These are phyloP conservation scores for Drosophila murphyi DNA, from an alignment of 1,140 invertebrate genomes.

Conservation along the genomic window DNA sequence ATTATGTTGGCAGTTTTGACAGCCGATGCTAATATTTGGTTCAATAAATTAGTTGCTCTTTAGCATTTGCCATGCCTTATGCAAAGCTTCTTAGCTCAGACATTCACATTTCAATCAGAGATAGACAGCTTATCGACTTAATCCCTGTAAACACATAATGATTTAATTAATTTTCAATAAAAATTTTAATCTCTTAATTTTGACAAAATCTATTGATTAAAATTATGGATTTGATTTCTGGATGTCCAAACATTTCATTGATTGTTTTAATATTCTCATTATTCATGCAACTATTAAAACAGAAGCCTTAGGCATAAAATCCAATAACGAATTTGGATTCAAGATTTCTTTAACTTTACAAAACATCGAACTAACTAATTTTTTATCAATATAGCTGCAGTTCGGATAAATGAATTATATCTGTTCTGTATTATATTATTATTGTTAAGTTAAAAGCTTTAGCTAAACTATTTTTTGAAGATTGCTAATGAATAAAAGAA, in stretches of 20 bases:
- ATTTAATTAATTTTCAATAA: neutral
- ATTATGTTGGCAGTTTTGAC: constrained; percentile 42
- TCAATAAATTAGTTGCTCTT: constrained; percentile 46
- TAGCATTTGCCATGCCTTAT: constrained; percentile 39
- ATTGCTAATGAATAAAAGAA: constrained; percentile 7
- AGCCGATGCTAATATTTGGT: constrained; percentile 46
- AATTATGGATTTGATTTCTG: neutral
- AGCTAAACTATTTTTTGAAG: constrained; percentile 5
- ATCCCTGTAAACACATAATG: neutral
- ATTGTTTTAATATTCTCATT: too few relatives aligned
- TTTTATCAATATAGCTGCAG: neutral
- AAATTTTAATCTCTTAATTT: neutral
- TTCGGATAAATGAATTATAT: neutral
- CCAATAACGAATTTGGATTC: too few relatives aligned
- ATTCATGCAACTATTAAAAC: too few relatives aligned
- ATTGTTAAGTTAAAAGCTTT: constrained; percentile 12
- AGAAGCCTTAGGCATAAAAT: neutral
- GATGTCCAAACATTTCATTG: too few relatives aligned
- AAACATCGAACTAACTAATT: neutral
- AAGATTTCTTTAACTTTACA: neutral
- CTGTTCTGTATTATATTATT: constrained; percentile 4
- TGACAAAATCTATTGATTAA: neutral
- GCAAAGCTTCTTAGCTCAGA: constrained; percentile 17
- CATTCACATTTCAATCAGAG: neutral
- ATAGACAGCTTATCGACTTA: neutral